These are phyloP conservation scores for Neoitamus cyanurus DNA, from an alignment of 2,888 invertebrate genomes.

Conservation along the genomic window DNA sequence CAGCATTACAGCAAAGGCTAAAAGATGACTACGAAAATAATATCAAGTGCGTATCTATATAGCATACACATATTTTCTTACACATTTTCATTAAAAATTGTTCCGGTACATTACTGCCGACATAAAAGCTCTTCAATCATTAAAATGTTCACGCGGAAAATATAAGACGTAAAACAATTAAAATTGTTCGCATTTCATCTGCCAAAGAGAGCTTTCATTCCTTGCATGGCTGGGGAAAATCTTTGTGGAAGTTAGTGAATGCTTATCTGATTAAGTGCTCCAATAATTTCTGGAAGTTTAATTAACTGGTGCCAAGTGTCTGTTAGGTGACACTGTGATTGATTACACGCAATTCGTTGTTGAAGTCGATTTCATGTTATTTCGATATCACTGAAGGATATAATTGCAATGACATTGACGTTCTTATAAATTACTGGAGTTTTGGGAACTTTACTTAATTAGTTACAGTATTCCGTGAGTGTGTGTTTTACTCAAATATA, in stretches of 20 bases:
- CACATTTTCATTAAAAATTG: neutral
- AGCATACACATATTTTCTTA: neutral
- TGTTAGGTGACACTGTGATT: neutral
- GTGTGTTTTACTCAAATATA: no score
- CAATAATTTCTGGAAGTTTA: conserved; percentile 8
- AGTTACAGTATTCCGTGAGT: no score
- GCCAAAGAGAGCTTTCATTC: neutral
- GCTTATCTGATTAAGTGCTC: neutral
- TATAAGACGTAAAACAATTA: neutral
- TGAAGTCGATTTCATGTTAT: neutral
- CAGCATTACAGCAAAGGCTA: neutral
- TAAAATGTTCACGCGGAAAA: neutral
- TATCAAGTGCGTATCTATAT: no score
- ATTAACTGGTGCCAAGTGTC: neutral
- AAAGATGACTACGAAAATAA: neutral
- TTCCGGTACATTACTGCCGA: neutral
- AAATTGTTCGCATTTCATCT: neutral
- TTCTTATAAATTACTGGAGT: neutral
- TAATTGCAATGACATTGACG: neutral
- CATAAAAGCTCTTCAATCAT: neutral
- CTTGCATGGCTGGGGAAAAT: neutral
- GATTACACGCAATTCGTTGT: neutral
- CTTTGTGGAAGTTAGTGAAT: conserved; percentile 1
- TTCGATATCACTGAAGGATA: neutral
- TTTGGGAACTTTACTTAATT: neutral